Evolutionary conservation across 2,113 vertebrate species (phyloP).

Genomic region (Mormoops blainvillei): DNA sequence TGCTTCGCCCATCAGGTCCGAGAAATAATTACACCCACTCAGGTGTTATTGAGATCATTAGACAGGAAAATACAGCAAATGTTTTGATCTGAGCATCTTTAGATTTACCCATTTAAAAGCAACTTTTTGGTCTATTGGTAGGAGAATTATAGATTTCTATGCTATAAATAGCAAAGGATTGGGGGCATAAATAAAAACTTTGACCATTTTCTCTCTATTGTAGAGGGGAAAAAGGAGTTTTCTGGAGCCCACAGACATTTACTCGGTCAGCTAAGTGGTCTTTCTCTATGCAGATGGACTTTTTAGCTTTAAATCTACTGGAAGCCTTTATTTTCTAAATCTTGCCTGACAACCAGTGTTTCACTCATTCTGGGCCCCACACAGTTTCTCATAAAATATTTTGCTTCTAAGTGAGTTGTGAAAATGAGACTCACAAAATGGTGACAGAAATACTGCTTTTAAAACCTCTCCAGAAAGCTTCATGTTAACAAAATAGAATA

Average conservation of each 20-base stretch:
- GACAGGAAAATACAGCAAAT: background rate
- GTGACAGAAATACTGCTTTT: conserved; percentile 41
- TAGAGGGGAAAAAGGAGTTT: background rate
- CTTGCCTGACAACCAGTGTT: background rate
- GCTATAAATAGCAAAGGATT: background rate
- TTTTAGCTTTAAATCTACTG: background rate
- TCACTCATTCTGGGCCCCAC: background rate
- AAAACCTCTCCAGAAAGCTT: conserved; percentile 5
- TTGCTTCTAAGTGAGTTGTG: conserved; percentile 37
- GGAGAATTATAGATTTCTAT: background rate
- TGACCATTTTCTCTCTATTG: background rate
- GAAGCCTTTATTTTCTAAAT: conserved; percentile 19
- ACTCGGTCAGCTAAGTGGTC: background rate
- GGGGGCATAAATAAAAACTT: background rate
- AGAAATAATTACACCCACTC: background rate
- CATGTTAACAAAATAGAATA: background rate
- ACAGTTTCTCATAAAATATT: conserved; percentile 38
- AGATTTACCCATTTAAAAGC: background rate
- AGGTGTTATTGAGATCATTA: background rate
- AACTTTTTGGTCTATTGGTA: background rate
- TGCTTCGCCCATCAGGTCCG: background rate
- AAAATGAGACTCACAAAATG: conserved; percentile 13
- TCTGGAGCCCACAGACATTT: background rate
- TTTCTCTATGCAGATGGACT: background rate
- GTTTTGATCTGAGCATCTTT: background rate